Evolutionary conservation across 2,113 vertebrate genomes (phyloP).

Genomic region (Peromyscus maniculatus): DNA sequence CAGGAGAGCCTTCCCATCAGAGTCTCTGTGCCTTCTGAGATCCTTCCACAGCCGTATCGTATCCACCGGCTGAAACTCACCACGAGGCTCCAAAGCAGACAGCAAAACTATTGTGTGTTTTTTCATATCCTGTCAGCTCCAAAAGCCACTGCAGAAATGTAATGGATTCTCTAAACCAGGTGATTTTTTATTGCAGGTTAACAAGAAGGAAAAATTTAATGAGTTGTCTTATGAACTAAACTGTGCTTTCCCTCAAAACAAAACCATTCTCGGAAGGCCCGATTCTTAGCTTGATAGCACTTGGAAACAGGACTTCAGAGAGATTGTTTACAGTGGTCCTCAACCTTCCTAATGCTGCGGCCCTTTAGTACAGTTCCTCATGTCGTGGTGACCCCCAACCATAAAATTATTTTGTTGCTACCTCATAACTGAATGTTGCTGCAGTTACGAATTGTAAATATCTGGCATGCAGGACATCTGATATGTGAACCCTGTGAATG

Average conservation of each 20-base stretch:
- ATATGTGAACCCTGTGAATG: not conserved
- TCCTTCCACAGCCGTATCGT: not conserved
- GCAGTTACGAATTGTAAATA: not conserved
- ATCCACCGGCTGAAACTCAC: not conserved
- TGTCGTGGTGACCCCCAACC: not conserved
- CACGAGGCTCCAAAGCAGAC: not conserved
- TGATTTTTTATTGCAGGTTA: not conserved
- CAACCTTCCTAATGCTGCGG: not conserved
- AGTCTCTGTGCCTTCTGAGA: not conserved
- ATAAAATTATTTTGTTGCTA: not conserved
- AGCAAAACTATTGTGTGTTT: not conserved
- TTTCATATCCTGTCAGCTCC: not conserved
- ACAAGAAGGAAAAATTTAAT: not conserved
- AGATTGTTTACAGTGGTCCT: not conserved
- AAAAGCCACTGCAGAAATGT: constrained; percentile 13
- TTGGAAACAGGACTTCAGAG: not conserved
- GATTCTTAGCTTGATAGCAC: not conserved
- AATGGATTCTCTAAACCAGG: not conserved
- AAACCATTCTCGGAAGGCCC: not conserved
- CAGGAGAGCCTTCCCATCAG: not conserved
- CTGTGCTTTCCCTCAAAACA: no score
- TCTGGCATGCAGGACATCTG: not conserved
- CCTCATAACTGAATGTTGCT: not conserved
- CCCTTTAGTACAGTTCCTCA: not conserved
- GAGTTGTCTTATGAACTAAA: not conserved